Percentiles rank a stretch among this genome's conserved stretches.
Evolutionary conservation across 2,113 vertebrate genomes (phyloP).

Genomic region (Hiodon alosoides): DNA sequence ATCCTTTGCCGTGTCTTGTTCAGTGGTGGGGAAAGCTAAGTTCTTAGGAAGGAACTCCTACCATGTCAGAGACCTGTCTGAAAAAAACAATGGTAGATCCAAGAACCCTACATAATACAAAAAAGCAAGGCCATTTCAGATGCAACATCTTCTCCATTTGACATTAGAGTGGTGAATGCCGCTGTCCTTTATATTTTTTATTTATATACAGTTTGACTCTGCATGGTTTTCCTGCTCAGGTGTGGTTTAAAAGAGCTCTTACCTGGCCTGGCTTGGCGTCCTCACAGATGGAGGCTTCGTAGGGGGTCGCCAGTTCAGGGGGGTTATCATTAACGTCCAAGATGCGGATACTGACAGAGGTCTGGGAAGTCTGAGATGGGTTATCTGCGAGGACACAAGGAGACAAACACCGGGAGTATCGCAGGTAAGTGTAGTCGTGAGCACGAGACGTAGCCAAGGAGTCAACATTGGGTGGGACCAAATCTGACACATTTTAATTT

Average conservation of each 20-base stretch:
- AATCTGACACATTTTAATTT: too few relatives aligned
- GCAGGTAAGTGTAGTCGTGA: neutral
- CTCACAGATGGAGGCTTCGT: conserved; percentile 87
- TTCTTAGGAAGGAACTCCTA: neutral
- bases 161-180: too few relatives aligned
- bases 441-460: too few relatives aligned
- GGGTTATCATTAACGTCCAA: conserved; percentile 97
- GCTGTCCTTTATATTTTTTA: too few relatives aligned
- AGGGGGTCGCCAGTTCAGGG: conserved; percentile 86
- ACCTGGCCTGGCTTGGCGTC: conserved; percentile 94
- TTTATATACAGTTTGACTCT: too few relatives aligned
- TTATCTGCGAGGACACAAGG: conserved; percentile 69
- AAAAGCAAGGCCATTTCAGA: too few relatives aligned
- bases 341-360: conserved; percentile 83
- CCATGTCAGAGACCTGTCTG: neutral
- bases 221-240: too few relatives aligned
- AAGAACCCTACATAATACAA: too few relatives aligned
- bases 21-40: conserved; percentile 2
- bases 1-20: neutral
- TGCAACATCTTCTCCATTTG: too few relatives aligned
- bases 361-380: conserved; percentile 75
- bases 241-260: conserved; percentile 19
- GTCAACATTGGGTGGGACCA: too few relatives aligned
- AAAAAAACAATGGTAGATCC: neutral
- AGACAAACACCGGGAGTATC: neutral